Conservation (phyloP, 2,888 invertebrate genomes). For the Frankliniella fusca region DNA sequence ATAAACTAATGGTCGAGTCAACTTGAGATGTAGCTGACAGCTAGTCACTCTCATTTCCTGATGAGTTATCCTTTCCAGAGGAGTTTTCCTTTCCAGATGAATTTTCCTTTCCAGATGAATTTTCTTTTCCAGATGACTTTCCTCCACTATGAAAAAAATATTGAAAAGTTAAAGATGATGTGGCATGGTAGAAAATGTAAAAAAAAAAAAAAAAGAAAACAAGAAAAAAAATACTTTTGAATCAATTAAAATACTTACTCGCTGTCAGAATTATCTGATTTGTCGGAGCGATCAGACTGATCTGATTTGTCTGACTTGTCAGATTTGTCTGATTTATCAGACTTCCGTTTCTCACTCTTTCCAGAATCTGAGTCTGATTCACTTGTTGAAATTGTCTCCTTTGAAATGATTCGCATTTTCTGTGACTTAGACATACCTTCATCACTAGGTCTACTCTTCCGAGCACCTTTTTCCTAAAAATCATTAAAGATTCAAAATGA, state of each 20-base stretch:
- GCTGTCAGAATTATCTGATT: background rate
- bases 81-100: too few relatives aligned
- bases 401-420: conserved; percentile 83
- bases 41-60: too few relatives aligned
- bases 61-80: too few relatives aligned
- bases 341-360: conserved; percentile 49
- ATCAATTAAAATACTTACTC: background rate
- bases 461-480: conserved; percentile 41
- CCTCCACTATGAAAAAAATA: too few relatives aligned
- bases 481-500: background rate
- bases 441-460: conserved; percentile 47
- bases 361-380: conserved; percentile 68
- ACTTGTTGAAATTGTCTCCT: conserved; percentile 90
- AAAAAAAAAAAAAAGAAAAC: too few relatives aligned
- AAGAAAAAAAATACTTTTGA: too few relatives aligned
- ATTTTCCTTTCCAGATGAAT: too few relatives aligned
- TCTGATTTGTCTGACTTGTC: background rate
- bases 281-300: background rate
- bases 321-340: conserved; percentile 35
- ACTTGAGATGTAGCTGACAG: too few relatives aligned
- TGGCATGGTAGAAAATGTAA: too few relatives aligned
- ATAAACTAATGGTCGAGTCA: too few relatives aligned
- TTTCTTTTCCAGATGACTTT: too few relatives aligned
- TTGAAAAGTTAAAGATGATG: too few relatives aligned
- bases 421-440: conserved; percentile 78